phyloP scores from a whole-genome alignment of 64 coral and sea anemone genomes.

The Trachythela sp. region DNA sequence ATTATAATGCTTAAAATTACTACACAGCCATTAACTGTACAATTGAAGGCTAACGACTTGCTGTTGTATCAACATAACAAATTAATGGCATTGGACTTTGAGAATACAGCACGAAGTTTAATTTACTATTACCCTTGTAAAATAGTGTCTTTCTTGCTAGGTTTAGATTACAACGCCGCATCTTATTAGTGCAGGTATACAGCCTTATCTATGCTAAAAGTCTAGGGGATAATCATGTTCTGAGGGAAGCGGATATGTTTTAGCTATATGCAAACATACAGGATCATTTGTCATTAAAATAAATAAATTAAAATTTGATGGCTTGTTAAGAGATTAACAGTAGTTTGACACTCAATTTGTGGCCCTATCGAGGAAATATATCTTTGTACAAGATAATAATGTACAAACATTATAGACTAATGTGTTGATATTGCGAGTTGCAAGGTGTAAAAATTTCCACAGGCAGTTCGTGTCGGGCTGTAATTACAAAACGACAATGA shows the following conservation, averaged over 20 bases:
- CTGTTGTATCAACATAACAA: not conserved
- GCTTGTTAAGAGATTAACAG: not conserved
- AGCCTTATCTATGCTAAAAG: too few relatives aligned
- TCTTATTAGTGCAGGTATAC: too few relatives aligned
- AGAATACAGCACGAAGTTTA: not conserved
- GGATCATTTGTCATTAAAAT: not conserved
- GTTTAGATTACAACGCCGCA: too few relatives aligned
- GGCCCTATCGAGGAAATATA: not conserved
- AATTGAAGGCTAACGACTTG: not conserved
- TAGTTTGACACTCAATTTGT: not conserved
- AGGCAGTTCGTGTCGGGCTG: not conserved
- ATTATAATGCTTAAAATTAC: too few relatives aligned
- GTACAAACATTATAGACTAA: not conserved
- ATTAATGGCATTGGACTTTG: not conserved
- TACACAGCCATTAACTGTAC: too few relatives aligned
- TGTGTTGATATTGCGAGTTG: not conserved
- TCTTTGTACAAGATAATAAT: not conserved
- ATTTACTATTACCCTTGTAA: too few relatives aligned
- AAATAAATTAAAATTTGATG: not conserved
- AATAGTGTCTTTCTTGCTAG: too few relatives aligned
- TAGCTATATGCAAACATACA: not conserved
- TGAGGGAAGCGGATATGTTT: too few relatives aligned
- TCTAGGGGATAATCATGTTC: too few relatives aligned
- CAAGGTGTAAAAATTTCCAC: not conserved
- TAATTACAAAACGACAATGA: not conserved